A percentile compares a stretch with the other conserved stretches of the same genome.
phyloP scores from a whole-genome alignment of 2,888 invertebrate genomes.

The Eilema caniola region DNA sequence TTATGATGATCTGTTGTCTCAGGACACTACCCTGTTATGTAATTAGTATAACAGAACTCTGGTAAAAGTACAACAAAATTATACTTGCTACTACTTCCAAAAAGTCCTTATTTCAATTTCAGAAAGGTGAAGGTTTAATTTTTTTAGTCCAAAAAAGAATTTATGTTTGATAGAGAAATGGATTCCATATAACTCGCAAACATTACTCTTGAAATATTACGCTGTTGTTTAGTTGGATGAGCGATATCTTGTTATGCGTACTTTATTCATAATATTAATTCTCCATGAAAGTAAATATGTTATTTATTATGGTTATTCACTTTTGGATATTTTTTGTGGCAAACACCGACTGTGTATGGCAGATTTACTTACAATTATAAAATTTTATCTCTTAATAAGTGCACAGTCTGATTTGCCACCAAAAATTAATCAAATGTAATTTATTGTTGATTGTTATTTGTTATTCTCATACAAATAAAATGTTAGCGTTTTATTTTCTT shows the following conservation, averaged over 20 bases:
- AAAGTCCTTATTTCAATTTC: not conserved
- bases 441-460: conserved; percentile 45
- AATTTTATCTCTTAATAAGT: not conserved
- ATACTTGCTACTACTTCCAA: not conserved
- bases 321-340: conserved; percentile 37
- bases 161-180: not conserved
- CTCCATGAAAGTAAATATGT: conserved; percentile 43
- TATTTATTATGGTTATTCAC: conserved; percentile 24
- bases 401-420: conserved; percentile 30
- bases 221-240: not conserved
- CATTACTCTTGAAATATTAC: not conserved
- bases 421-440: conserved; percentile 33
- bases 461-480: conserved; percentile 64
- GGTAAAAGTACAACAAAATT: not conserved
- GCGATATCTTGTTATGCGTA: conserved; percentile 18
- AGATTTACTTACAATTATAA: not conserved
- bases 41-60: not conserved
- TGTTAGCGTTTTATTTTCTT: conserved; percentile 68
- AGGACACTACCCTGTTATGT: too few relatives aligned
- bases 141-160: not conserved
- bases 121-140: not conserved
- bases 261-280: conserved; percentile 44
- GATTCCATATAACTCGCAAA: not conserved
- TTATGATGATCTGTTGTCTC: too few relatives aligned
- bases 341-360: conserved; percentile 17